These are phyloP conservation scores for Monomorium pharaonis DNA, from an alignment of 1,140 invertebrate genomes.

Conservation along the genomic window DNA sequence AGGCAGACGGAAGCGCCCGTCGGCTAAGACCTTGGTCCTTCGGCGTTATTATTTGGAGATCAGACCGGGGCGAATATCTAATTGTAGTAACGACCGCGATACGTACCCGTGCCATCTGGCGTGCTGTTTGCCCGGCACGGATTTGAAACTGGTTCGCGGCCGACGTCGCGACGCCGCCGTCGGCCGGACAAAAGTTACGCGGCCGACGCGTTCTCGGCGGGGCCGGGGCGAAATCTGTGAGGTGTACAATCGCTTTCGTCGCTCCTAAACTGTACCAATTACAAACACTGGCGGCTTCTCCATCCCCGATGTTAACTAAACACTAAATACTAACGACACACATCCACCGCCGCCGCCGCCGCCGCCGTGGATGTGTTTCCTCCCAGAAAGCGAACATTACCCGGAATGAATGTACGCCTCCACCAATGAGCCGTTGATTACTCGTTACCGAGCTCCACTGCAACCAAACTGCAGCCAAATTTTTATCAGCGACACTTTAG, in stretches of 20 bases:
- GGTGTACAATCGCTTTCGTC: conserved; percentile 83
- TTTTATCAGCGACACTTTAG: too few species aligned
- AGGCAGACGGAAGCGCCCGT: conserved; percentile 20
- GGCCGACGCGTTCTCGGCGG: conserved; percentile 40
- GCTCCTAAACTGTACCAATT: conserved; percentile 83
- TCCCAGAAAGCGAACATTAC: conserved; percentile 24
- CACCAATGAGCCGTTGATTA: conserved; percentile 68
- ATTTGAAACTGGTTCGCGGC: conserved; percentile 67
- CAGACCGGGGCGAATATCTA: conserved; percentile 78
- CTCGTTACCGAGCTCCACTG: conserved; percentile 53
- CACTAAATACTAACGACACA: conserved; percentile 84
- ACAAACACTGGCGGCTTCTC: conserved; percentile 84
- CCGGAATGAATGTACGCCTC: conserved; percentile 56
- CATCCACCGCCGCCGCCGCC: conserved; percentile 59
- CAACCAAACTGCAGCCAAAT: neutral
- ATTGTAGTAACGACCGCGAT: conserved; percentile 81
- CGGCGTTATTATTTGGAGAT: conserved; percentile 83
- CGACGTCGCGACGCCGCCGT: too few species aligned
- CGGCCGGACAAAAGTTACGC: conserved; percentile 63
- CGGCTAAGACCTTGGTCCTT: conserved; percentile 49
- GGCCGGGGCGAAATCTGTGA: conserved; percentile 79
- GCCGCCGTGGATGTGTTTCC: conserved; percentile 7
- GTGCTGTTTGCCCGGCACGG: conserved; percentile 66
- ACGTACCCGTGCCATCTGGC: conserved; percentile 81
- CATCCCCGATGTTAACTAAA: conserved; percentile 82